Evolutionary conservation across 92 coral and sea anemone genomes (phyloP), one percentile per base, ranked within the genome.

Genomic region (Siderastrea siderea): DNA sequence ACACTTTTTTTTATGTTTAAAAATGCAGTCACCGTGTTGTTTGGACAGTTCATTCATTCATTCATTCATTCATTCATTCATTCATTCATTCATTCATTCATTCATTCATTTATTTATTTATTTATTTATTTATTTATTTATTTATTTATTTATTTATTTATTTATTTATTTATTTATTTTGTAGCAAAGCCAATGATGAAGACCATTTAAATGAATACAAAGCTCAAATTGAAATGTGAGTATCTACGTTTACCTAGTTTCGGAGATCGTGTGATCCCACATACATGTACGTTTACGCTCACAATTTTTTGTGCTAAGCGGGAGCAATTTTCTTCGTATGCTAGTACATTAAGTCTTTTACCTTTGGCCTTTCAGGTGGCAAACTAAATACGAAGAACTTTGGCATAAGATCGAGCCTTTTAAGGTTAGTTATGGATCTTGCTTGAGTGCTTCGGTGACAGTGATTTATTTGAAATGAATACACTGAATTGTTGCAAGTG

Each of bases 381-480:
- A 84, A 84, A 89, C 85, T 53, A 97, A 90, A 72, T 97, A 79
- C 81, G 93, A 92, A 73, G 97, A 97, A 14, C 89, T 93, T 38
- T 90, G 91, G 82, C 91, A 93, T 71, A 95, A 94, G 75, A 91
- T 97, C 68, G 96, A 92, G 74, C 99, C 99, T 45, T 97, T 97
- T 73, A 96, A 94, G 99, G 99, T 97, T 26, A 76, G 85, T 47
- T 82, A 2, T 59, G 38, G 55, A 38, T 57, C 48, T 47, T 2
- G n/a, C n/a, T 7, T 1, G 45, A 38, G 46, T 6, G 3, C 49
- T 14, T 67, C 2, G 19, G 47, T 47, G 54, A 43, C 68, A 49
- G 74, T 3, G 2, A 4, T 17, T 12, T 26, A 26, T 26, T 26
- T 26, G 38, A 26, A 26, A 26, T 26, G 38, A 26, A 26, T 26